phyloP scores from a whole-genome alignment of 53 echinoderm and acorn worm genomes.

The Holothuria leucospilota region DNA sequence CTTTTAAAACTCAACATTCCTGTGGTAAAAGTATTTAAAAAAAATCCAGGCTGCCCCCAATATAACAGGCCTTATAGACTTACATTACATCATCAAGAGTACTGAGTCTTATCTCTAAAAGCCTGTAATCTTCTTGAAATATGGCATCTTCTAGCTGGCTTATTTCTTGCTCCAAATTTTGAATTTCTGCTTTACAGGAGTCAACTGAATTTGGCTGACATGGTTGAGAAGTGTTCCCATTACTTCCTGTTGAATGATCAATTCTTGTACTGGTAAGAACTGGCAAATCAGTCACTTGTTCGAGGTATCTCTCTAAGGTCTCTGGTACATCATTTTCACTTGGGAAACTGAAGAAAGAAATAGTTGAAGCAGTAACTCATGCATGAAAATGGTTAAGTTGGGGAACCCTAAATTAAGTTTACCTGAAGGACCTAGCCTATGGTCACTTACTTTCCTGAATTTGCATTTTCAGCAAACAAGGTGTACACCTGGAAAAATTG shows the following conservation, averaged over 20 bases:
- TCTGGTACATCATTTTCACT: constrained; percentile 51
- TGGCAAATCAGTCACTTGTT: constrained; percentile 1
- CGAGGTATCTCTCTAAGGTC: constrained; percentile 30
- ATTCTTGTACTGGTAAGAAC: constrained; percentile 45
- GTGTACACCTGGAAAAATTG: too few species aligned
- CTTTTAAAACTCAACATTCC: too few species aligned
- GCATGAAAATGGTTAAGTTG: too few species aligned
- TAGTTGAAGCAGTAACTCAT: too few species aligned
- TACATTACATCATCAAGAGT: constrained; percentile 30
- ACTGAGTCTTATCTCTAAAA: constrained; percentile 3
- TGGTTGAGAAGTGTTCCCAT: neutral
- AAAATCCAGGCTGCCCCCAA: too few species aligned
- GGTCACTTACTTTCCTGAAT: too few species aligned
- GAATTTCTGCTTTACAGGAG: constrained; percentile 31
- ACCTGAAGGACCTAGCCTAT: too few species aligned
- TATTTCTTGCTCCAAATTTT: constrained; percentile 33
- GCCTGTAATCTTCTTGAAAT: constrained; percentile 20
- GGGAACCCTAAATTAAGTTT: too few species aligned
- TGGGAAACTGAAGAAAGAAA: constrained; percentile 37
- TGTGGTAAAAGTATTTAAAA: too few species aligned
- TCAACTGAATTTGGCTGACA: neutral
- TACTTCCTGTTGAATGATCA: neutral
- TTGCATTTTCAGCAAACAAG: too few species aligned
- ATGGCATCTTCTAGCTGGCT: constrained; percentile 13
- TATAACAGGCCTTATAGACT: neutral